A percentile compares a stretch with the other conserved stretches of the same genome.
Conservation (phyloP, 1,140 invertebrate species). For the Pseudachorutes palmiensis region DNA sequence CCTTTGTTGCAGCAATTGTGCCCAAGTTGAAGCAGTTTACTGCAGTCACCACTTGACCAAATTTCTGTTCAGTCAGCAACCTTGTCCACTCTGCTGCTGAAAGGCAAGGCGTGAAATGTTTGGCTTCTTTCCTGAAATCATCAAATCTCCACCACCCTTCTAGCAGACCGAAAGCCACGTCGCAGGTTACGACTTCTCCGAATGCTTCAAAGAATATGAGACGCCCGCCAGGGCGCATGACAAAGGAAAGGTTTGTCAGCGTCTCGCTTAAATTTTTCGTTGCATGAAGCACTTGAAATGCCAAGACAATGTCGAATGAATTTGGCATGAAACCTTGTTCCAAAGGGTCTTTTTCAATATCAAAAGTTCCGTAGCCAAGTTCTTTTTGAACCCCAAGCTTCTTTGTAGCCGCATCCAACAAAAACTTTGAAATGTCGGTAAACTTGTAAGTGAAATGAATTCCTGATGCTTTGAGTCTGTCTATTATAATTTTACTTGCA, state of each 20-base stretch:
- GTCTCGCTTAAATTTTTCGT: constrained; percentile 13
- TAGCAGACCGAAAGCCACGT: not conserved
- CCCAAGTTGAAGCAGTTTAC: too few species aligned
- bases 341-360: constrained; percentile 24
- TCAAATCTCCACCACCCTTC: constrained; percentile 19
- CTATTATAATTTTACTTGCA: not conserved
- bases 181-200: not conserved
- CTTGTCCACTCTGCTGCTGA: not conserved
- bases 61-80: not conserved
- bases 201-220: not conserved
- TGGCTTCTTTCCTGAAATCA: constrained; percentile 5
- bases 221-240: not conserved
- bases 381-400: not conserved
- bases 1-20: too few species aligned
- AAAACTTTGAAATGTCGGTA: constrained; percentile 17
- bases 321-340: constrained; percentile 19
- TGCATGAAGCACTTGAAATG: constrained; percentile 20
- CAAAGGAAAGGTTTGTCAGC: constrained; percentile 2
- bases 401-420: not conserved
- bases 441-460: constrained; percentile 16
- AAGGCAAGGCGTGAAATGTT: too few species aligned
- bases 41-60: too few species aligned
- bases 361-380: constrained; percentile 4
- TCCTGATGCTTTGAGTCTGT: not conserved
- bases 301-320: constrained; percentile 17